These are phyloP conservation scores for Cosmopolites sordidus DNA, from an alignment of 2,888 invertebrate species.

Conservation along the genomic window DNA sequence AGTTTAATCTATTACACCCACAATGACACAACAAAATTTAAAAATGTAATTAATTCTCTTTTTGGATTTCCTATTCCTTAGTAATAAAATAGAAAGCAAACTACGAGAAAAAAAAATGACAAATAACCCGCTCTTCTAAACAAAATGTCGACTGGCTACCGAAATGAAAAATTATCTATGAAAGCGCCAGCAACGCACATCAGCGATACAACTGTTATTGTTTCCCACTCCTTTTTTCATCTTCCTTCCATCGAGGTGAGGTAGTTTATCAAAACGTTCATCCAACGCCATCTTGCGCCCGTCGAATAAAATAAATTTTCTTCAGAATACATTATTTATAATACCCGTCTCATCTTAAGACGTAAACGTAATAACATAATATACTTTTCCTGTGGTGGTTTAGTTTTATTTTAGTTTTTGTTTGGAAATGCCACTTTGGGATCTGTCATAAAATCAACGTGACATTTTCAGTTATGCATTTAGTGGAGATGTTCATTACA, in stretches of 20 bases:
- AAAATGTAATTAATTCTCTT: no score
- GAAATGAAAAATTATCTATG: neutral
- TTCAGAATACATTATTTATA: conserved; percentile 1
- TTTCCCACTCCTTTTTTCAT: neutral
- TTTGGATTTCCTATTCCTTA: no score
- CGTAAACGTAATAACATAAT: neutral
- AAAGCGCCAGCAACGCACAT: neutral
- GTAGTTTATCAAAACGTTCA: neutral
- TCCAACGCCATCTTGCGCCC: neutral
- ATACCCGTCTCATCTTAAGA: neutral
- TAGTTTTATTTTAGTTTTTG: no score
- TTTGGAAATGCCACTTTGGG: no score
- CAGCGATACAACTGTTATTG: conserved; percentile 1
- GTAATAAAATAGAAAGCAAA: no score
- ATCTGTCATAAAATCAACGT: no score
- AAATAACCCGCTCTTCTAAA: neutral
- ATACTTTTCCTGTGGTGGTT: no score
- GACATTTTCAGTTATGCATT: no score
- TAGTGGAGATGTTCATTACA: no score
- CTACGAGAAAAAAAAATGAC: neutral
- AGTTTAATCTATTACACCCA: no score
- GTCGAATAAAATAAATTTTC: neutral
- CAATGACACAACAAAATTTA: no score
- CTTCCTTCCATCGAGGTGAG: neutral
- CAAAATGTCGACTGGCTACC: neutral